Conservation (phyloP, 2,113 vertebrate genomes). For the Vulpes vulpes region DNA sequence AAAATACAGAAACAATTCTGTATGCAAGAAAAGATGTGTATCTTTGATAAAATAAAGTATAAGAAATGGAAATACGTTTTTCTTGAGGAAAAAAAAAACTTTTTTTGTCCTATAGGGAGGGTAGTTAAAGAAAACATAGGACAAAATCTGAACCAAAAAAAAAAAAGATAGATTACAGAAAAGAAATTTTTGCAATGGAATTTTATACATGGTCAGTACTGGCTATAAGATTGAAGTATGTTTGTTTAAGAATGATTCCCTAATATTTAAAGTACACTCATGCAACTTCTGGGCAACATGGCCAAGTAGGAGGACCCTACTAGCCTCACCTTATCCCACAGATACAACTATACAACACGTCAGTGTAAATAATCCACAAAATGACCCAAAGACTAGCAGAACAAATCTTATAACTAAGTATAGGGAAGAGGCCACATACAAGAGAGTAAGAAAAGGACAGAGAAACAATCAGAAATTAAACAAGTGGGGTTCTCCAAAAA, state of each 20-base stretch:
- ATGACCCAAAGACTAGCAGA: background rate
- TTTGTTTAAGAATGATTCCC: background rate
- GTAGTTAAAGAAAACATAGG: background rate
- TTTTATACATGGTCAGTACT: background rate
- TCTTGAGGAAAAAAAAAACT: background rate
- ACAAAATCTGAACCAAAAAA: background rate
- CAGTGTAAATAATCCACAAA: too few relatives aligned
- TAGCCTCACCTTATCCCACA: background rate
- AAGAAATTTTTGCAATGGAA: background rate
- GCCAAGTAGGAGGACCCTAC: background rate
- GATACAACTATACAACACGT: background rate
- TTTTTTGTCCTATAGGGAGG: background rate
- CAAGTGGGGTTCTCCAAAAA: background rate
- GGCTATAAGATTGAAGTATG: background rate
- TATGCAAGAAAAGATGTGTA: background rate
- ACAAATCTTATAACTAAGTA: background rate
- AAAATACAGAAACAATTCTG: background rate
- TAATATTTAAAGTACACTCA: background rate
- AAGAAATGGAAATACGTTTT: background rate
- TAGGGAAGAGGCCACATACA: background rate
- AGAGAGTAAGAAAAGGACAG: background rate
- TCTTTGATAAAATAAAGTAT: background rate
- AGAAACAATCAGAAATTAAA: background rate
- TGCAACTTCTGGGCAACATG: background rate
- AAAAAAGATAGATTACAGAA: background rate